Base-by-base conservation (phyloP, 2,113 vertebrate genomes). In the Lampris megalopsis region DNA sequence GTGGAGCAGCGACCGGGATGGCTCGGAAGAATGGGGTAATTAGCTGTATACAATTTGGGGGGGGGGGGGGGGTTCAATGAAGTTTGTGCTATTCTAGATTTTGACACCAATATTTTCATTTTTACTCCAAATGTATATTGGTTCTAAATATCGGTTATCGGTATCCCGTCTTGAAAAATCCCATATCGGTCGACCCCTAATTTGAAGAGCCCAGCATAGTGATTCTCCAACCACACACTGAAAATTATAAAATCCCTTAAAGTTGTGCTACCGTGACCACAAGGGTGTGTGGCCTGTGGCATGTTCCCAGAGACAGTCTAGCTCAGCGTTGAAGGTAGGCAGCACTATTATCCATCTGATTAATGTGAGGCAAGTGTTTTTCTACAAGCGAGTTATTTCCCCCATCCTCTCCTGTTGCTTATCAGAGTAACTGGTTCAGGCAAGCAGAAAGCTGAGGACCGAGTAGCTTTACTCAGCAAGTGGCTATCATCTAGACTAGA, bases 401-500 rank as follows among this genome's bases (percentile, higher is more conserved):
- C 63, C 43, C 24, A 24, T 2, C 3, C n/a, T 11, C 50, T n/a
- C 42, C 40, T 6, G 40, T 42, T 67, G 45, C 43, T 71, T 60
- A 52, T 71, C 57, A 61, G 11, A 35, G 41, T 69, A 69, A 58
- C 43, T 60, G 36, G 37, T 38, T 36, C 24, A 11, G 43, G 42
- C 42, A 11, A n/a, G 41, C 13, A 35, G 38, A 24, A 53, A 53
- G 13, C 50, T 13, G 50, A 4, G 13, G 13, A 53, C 7, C 50
- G 41, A 47, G 61, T 63, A 47, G n/a, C 61, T 3, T 9, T 43
- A 1, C 13, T 63, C 61, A 63, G 61, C 61, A 63, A 47, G 13
- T 53, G 4, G 9, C 50, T 13, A 11, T 24, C 24, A 24, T 24
- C 5, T 54, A 57, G 1, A 40, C 24, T 4, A 36, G 45, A 50